Percentiles rank a stretch among this genome's conserved stretches.
phyloP scores from a whole-genome alignment of 2,113 vertebrate genomes.

The Sander vitreus region DNA sequence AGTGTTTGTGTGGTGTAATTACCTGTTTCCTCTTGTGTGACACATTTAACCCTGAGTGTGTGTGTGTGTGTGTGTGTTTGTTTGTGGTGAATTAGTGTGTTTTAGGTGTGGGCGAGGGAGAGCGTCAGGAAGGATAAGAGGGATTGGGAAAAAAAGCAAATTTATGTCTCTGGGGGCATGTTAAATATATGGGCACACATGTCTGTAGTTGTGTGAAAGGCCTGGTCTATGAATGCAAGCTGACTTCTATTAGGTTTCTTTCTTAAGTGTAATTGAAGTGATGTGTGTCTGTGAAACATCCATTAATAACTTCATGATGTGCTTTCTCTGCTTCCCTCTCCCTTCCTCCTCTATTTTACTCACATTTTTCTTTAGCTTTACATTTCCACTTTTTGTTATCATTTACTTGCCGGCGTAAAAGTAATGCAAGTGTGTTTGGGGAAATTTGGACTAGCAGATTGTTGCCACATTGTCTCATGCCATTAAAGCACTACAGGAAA shows the following conservation, averaged over 20 bases:
- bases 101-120: slow-evolving; percentile 12
- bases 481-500: neutral
- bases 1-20: slow-evolving; percentile 9
- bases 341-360: neutral
- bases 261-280: slow-evolving; percentile 6
- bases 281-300: neutral
- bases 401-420: neutral
- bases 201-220: neutral
- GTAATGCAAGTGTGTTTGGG: neutral
- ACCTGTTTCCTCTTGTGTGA: slow-evolving; percentile 15
- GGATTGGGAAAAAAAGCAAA: neutral
- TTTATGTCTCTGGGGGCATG: slow-evolving; percentile 16
- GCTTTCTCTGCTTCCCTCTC: neutral
- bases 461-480: neutral
- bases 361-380: neutral
- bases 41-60: neutral
- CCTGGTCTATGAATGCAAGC: neutral
- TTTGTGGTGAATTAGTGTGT: slow-evolving; percentile 17
- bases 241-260: slow-evolving; percentile 1
- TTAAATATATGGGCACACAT: slow-evolving; percentile 21
- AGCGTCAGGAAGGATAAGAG: slow-evolving; percentile 13
- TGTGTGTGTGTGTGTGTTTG: slow-evolving; percentile 6
- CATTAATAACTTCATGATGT: neutral
- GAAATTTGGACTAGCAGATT: slow-evolving; percentile 12
- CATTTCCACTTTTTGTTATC: neutral